Percentiles rank a stretch among this genome's conserved stretches.
Evolutionary conservation across 2,113 vertebrate species (phyloP).

Genomic region (Mixornis gularis): DNA sequence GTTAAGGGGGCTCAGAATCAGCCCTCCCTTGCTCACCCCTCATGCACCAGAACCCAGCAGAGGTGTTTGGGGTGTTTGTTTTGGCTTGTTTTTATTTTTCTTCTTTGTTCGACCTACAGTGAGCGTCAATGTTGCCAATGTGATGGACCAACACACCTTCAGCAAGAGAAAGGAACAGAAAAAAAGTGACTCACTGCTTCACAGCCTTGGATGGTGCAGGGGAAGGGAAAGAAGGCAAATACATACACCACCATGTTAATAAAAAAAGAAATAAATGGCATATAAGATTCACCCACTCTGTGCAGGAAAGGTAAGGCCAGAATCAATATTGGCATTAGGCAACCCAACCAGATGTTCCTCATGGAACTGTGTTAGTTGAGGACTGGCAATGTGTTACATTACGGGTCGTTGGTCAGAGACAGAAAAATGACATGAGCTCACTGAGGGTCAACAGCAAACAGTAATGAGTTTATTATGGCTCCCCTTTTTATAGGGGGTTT

Average conservation of each 20-base stretch:
- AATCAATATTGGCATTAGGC: constrained; percentile 65
- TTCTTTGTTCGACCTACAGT: not conserved
- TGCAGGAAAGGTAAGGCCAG: constrained; percentile 59
- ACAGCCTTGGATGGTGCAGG: not conserved
- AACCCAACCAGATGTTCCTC: constrained; percentile 33
- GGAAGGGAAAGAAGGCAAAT: constrained; percentile 44
- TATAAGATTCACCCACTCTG: not conserved
- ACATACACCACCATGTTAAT: not conserved
- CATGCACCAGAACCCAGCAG: not conserved
- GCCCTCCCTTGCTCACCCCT: fast-evolving
- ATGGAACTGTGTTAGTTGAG: constrained; percentile 37
- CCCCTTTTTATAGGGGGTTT: not conserved
- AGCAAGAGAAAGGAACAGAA: not conserved
- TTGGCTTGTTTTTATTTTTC: not conserved
- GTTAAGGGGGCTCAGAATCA: not conserved
- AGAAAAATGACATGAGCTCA: not conserved
- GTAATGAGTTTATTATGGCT: not conserved
- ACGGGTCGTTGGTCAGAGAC: not conserved
- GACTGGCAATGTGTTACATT: not conserved
- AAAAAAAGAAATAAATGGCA: constrained; percentile 11
- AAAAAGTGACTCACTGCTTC: not conserved
- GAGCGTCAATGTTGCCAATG: not conserved
- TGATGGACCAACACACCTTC: not conserved
- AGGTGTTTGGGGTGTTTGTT: not conserved
- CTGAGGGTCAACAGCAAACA: not conserved